phyloP scores from a whole-genome alignment of 1,140 invertebrate genomes.

The Oedothorax gibbosus region DNA sequence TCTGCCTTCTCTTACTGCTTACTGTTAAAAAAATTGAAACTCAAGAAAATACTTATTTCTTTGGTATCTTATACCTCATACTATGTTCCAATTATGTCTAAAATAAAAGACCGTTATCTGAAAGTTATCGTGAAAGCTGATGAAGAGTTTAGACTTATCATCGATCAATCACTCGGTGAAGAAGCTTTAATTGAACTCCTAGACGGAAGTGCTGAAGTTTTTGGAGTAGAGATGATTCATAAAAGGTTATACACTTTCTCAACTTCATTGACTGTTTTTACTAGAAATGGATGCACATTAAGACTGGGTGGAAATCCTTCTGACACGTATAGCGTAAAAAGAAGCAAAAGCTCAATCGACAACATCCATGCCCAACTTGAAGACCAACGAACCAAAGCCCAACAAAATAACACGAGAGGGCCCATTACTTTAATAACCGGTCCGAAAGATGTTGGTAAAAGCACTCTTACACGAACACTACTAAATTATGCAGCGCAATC shows the following conservation, averaged over 20 bases:
- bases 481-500: conserved; percentile 93
- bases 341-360: conserved; percentile 90
- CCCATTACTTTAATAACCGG: conserved; percentile 76
- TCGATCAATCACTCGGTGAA: conserved; percentile 82
- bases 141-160: conserved; percentile 91
- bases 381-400: conserved; percentile 81
- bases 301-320: conserved; percentile 81
- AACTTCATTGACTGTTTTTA: conserved; percentile 94
- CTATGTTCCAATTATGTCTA: no score
- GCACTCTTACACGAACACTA: conserved; percentile 86
- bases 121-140: conserved; percentile 84
- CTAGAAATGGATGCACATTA: conserved; percentile 92
- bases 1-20: no score
- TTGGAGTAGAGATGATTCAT: conserved; percentile 95
- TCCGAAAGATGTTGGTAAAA: conserved; percentile 95
- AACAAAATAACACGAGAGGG: conserved; percentile 74
- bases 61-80: no score
- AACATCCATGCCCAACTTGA: conserved; percentile 96
- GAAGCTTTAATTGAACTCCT: conserved; percentile 74
- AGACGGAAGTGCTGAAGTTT: conserved; percentile 82
- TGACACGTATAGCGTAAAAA: conserved; percentile 92
- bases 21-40: no score
- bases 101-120: background rate
- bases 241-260: conserved; percentile 92
- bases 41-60: no score